Conservation (phyloP, 2,113 vertebrate genomes). For the Macaca mulatta region DNA sequence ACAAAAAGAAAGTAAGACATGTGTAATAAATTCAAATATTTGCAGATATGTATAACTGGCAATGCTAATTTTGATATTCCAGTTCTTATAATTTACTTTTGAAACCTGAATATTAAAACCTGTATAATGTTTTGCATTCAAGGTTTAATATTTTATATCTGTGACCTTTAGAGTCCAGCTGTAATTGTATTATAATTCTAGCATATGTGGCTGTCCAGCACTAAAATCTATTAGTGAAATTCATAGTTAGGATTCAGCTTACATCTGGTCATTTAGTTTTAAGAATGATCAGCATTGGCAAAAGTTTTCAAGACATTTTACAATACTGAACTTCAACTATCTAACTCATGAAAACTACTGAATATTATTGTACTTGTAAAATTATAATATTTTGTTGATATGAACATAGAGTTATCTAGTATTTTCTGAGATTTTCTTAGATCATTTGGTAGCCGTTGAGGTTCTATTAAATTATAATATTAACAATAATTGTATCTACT, state of each 20-base stretch:
- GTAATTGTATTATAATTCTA: background rate
- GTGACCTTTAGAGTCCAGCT: background rate
- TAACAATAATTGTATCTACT: background rate
- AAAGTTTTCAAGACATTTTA: background rate
- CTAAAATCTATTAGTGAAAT: background rate
- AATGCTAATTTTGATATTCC: background rate
- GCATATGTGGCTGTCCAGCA: background rate
- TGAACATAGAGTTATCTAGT: background rate
- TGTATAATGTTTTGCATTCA: background rate
- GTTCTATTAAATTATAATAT: background rate
- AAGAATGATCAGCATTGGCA: background rate
- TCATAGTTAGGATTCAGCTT: background rate
- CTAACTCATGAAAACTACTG: background rate
- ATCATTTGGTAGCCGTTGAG: background rate
- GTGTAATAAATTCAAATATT: background rate
- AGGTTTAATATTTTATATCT: conserved; percentile 9
- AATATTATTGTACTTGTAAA: background rate
- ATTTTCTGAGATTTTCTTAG: background rate
- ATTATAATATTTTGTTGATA: background rate
- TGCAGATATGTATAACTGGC: background rate
- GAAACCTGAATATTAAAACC: background rate
- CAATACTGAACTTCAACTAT: background rate
- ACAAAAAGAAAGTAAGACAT: background rate
- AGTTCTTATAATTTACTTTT: conserved; percentile 55
- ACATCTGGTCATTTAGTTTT: background rate